Evolutionary conservation across 2,797 vertebrate genomes (phyloP).

Genomic region (Pachyuromys duprasi): DNA sequence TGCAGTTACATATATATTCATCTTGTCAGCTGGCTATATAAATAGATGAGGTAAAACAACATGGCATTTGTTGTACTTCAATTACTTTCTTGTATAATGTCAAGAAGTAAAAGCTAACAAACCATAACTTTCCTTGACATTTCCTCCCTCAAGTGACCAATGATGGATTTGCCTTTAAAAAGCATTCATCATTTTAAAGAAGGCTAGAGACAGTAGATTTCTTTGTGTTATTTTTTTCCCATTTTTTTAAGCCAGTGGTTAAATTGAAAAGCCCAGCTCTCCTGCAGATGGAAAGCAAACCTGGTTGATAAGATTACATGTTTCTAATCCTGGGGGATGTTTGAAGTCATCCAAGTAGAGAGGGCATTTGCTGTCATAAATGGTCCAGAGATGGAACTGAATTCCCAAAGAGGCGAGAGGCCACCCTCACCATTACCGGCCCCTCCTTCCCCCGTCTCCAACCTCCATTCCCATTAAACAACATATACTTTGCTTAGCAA

Average conservation of each 20-base stretch:
- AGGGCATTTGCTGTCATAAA: slow-evolving; percentile 72
- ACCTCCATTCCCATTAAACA: slow-evolving; percentile 65
- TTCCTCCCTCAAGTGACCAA: slow-evolving; percentile 93
- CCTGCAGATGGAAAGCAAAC: slow-evolving; percentile 83
- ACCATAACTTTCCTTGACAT: slow-evolving; percentile 95
- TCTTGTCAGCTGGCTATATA: slow-evolving; percentile 91
- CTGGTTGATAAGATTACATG: slow-evolving; percentile 71
- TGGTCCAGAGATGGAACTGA: slow-evolving; percentile 74
- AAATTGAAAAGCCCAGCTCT: slow-evolving; percentile 88
- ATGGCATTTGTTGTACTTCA: slow-evolving; percentile 94
- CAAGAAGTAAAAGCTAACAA: slow-evolving; percentile 96
- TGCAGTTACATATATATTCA: slow-evolving; percentile 91
- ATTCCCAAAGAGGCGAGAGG: slow-evolving; percentile 74
- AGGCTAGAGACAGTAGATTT: slow-evolving; percentile 91
- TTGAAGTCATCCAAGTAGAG: slow-evolving; percentile 65
- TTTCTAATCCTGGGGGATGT: slow-evolving; percentile 74
- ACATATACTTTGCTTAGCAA: slow-evolving; percentile 62
- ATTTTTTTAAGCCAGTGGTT: slow-evolving; percentile 85
- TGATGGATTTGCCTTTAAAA: slow-evolving; percentile 95
- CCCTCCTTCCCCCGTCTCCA: background rate
- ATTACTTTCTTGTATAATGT: slow-evolving; percentile 94
- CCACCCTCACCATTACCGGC: slow-evolving; percentile 44
- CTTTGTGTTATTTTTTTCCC: slow-evolving; percentile 81
- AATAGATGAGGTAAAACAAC: slow-evolving; percentile 93
- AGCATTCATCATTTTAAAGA: slow-evolving; percentile 93